phyloP scores from a whole-genome alignment of 1,140 invertebrate genomes.

The Drosophila teissieri region DNA sequence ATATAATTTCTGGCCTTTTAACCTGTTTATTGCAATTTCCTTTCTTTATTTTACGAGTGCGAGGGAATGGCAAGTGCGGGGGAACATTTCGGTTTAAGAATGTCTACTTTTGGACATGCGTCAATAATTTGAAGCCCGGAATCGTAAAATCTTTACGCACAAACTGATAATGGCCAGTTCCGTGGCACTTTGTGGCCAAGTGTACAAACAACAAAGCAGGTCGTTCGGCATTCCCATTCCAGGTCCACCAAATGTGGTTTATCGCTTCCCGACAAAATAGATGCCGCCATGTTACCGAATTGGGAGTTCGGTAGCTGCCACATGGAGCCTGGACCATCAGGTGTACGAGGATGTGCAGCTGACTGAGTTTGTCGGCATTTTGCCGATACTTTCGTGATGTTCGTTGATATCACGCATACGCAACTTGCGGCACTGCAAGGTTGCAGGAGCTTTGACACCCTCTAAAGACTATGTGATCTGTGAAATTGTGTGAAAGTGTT shows the following conservation, averaged over 20 bases:
- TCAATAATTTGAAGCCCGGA: slow-evolving; percentile 9
- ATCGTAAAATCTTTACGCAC: slow-evolving; percentile 46
- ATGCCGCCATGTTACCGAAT: slow-evolving; percentile 15
- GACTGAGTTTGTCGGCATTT: background rate
- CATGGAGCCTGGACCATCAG: slow-evolving; percentile 9
- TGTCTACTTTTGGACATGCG: slow-evolving; percentile 28
- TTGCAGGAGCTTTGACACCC: slow-evolving; percentile 16
- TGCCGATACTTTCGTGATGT: slow-evolving; percentile 3
- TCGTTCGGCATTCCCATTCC: background rate
- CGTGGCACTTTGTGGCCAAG: slow-evolving; percentile 10
- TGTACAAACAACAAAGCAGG: slow-evolving; percentile 31
- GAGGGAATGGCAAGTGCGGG: background rate
- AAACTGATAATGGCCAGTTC: slow-evolving; percentile 26
- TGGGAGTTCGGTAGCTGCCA: background rate
- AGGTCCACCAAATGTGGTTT: slow-evolving; percentile 16
- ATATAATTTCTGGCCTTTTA: slow-evolving; percentile 29
- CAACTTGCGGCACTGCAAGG: slow-evolving; percentile 3
- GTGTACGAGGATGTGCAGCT: slow-evolving; percentile 10
- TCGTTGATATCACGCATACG: slow-evolving; percentile 29
- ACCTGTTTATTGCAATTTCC: slow-evolving; percentile 31
- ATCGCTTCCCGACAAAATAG: slow-evolving; percentile 15
- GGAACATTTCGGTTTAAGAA: slow-evolving; percentile 4
- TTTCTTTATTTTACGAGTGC: slow-evolving; percentile 9
- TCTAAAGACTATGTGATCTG: background rate
- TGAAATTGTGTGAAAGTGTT: too few species aligned